Evolutionary conservation across 2,888 invertebrate genomes (phyloP).

Genomic region (Andricus curvator): DNA sequence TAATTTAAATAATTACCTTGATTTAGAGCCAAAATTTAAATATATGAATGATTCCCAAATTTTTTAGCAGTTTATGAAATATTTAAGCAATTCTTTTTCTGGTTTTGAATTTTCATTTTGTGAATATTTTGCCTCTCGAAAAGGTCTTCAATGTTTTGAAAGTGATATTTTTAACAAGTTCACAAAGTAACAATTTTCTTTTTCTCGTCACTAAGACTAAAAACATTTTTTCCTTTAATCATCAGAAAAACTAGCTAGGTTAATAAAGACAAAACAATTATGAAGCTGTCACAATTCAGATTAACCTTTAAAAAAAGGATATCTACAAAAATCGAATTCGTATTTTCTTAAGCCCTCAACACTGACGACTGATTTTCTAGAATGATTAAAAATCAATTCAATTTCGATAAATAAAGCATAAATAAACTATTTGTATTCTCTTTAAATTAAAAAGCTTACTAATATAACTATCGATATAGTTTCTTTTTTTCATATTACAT

Average conservation of each 20-base stretch:
- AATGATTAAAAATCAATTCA: too few relatives aligned
- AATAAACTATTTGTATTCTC: too few relatives aligned
- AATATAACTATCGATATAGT: too few relatives aligned
- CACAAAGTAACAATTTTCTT: neutral
- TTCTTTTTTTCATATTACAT: too few relatives aligned
- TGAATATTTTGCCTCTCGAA: neutral
- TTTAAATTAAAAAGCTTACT: too few relatives aligned
- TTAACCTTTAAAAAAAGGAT: neutral
- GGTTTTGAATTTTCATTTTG: neutral
- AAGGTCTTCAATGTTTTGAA: neutral
- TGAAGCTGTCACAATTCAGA: neutral
- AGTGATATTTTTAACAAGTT: neutral
- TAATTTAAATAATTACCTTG: constrained; percentile 38
- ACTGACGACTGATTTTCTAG: too few relatives aligned
- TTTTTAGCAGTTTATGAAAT: constrained; percentile 14
- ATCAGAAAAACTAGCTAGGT: neutral
- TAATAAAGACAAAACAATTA: neutral
- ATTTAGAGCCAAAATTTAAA: constrained; percentile 36
- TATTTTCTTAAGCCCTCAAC: too few relatives aligned
- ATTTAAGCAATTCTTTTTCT: neutral
- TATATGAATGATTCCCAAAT: constrained; percentile 58
- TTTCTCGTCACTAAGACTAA: neutral
- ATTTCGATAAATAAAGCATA: too few relatives aligned
- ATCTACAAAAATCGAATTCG: too few relatives aligned
- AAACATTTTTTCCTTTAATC: neutral